phyloP scores from a whole-genome alignment of 2,797 vertebrate species.

The Psittacula echo region DNA sequence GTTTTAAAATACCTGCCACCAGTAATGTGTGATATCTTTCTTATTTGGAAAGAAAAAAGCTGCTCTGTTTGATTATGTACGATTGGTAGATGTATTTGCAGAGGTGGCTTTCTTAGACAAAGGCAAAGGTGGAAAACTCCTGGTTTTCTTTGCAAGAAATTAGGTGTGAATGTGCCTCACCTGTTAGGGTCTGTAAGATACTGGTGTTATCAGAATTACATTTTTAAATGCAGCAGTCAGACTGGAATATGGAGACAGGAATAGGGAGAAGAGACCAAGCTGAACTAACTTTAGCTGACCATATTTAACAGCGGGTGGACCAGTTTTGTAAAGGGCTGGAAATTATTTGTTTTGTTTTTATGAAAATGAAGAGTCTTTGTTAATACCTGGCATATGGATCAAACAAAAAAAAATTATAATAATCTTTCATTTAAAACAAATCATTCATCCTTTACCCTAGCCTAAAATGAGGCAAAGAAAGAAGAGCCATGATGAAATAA shows the following conservation, averaged over 20 bases:
- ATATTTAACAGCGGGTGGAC: neutral
- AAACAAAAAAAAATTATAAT: neutral
- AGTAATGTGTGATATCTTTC: neutral
- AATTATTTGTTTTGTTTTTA: neutral
- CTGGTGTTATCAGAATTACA: neutral
- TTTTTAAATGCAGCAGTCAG: neutral
- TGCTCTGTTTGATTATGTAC: neutral
- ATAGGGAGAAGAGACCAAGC: neutral
- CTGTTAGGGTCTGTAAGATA: neutral
- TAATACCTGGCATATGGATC: neutral
- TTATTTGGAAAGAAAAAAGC: neutral
- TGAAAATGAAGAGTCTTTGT: neutral
- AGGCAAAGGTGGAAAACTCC: neutral
- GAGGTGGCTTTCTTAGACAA: neutral
- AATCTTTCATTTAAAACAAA: neutral
- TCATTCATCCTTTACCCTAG: neutral
- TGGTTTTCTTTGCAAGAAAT: neutral
- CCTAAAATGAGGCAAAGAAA: neutral
- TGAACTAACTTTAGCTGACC: neutral
- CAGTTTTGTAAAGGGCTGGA: neutral
- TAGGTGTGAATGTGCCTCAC: neutral
- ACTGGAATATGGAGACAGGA: neutral
- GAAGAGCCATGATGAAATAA: neutral
- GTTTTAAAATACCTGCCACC: neutral
- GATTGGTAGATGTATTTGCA: neutral